phyloP scores from a whole-genome alignment of 30 jellyfish, hydroid and myxozoan species.

The Catostylus mosaicus region DNA sequence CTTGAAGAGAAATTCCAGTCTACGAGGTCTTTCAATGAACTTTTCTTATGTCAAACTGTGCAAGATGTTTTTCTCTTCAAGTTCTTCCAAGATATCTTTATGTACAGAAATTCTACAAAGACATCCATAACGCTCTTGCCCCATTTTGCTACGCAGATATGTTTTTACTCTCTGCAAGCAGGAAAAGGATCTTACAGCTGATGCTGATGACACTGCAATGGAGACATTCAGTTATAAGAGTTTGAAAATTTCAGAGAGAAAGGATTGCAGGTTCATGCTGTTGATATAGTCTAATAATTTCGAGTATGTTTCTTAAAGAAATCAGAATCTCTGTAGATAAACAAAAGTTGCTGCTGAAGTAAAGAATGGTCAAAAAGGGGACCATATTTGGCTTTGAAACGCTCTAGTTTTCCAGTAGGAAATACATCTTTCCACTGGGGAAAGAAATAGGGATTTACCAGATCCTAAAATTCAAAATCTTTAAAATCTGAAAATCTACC shows the following conservation, averaged over 20 bases:
- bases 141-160: slow-evolving; percentile 41
- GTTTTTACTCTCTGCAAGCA: slow-evolving; percentile 33
- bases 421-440: background rate
- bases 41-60: slow-evolving; percentile 5
- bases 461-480: slow-evolving; percentile 28
- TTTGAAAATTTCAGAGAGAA: slow-evolving; percentile 22
- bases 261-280: background rate
- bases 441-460: slow-evolving; percentile 29
- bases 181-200: slow-evolving; percentile 45
- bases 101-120: slow-evolving; percentile 49
- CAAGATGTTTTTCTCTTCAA: background rate
- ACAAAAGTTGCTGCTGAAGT: slow-evolving; percentile 24
- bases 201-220: slow-evolving; percentile 42
- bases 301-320: slow-evolving; percentile 6
- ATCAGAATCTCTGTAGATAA: slow-evolving; percentile 21
- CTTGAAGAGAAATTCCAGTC: slow-evolving; percentile 2
- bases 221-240: slow-evolving; percentile 23
- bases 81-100: slow-evolving; percentile 18
- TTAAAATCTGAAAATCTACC: slow-evolving; percentile 21
- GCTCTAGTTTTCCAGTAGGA: slow-evolving; percentile 9
- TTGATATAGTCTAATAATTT: slow-evolving; percentile 11
- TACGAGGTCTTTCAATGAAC: slow-evolving; percentile 24
- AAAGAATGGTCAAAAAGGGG: background rate
- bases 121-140: slow-evolving; percentile 40
- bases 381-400: slow-evolving; percentile 21